Percentiles rank a stretch among this genome's conserved stretches.
Conservation (phyloP, 1,140 invertebrate genomes). For the Calycopis cecrops region DNA sequence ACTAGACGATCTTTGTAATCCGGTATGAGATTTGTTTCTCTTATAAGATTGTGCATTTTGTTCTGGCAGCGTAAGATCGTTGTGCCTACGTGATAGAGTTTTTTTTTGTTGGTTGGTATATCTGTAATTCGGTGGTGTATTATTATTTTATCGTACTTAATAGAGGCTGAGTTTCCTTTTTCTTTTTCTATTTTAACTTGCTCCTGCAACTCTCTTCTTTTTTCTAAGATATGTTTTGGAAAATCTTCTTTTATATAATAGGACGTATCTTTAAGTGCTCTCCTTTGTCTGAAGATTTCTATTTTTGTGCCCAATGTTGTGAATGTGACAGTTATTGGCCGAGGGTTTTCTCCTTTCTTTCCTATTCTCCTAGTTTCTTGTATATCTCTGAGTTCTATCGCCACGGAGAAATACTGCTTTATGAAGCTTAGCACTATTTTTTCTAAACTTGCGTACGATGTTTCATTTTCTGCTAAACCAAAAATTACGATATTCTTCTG, state of each 20-base stretch:
- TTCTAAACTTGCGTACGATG: conserved; percentile 7
- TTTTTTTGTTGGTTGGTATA: no score
- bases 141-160: no score
- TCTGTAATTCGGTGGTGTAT: no score
- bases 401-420: conserved; percentile 10
- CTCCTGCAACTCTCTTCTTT: not conserved
- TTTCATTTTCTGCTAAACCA: conserved; percentile 4
- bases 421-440: conserved; percentile 15
- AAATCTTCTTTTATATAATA: conserved; percentile 1
- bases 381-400: not conserved
- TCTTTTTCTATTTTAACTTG: not conserved
- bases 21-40: no score
- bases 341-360: conserved; percentile 12
- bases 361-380: conserved; percentile 10
- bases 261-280: not conserved
- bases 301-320: not conserved
- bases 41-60: no score
- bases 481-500: conserved; percentile 21
- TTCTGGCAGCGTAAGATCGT: no score
- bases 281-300: not conserved
- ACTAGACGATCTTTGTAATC: conserved; percentile 3
- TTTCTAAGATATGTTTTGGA: not conserved
- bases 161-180: not conserved
- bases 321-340: conserved; percentile 4
- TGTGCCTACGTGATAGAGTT: no score